A percentile compares a stretch with the other conserved stretches of the same genome.
phyloP scores from a whole-genome alignment of 2,113 vertebrate genomes.

The Siphamia tubifer region DNA sequence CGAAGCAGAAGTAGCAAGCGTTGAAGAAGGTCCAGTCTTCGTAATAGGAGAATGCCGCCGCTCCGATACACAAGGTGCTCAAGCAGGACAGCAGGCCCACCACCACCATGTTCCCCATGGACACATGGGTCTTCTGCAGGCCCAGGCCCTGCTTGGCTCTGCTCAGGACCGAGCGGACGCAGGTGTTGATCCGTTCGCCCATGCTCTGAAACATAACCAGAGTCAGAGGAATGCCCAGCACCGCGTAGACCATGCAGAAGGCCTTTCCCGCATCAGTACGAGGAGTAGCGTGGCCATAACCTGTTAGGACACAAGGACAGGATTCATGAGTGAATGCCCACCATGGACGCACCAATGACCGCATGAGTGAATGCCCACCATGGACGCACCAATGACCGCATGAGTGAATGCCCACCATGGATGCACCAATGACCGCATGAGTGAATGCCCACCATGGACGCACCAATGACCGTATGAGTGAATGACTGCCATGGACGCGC shows the following conservation, averaged over 20 bases:
- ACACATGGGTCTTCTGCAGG: conserved; percentile 82
- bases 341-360: no score
- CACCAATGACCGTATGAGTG: no score
- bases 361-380: no score
- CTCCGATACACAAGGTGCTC: conserved; percentile 84
- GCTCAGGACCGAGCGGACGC: conserved; percentile 82
- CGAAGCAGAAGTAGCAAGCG: conserved; percentile 91
- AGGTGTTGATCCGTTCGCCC: conserved; percentile 89
- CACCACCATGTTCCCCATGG: conserved; percentile 89
- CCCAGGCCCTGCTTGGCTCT: conserved; percentile 85
- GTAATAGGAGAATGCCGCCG: conserved; percentile 87
- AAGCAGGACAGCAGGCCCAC: conserved; percentile 88
- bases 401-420: no score
- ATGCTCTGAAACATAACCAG: conserved; percentile 94
- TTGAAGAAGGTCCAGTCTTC: conserved; percentile 93
- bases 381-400: no score
- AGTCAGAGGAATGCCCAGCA: conserved; percentile 89
- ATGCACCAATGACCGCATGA: no score
- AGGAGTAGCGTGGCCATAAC: conserved; percentile 87
- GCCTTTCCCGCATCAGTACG: conserved; percentile 87
- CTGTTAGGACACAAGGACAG: conserved; percentile 56
- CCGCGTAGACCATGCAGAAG: conserved; percentile 92
- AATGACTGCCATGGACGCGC: no score
- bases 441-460: no score
- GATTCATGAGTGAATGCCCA: not conserved